A percentile compares a stretch with the other conserved stretches of the same genome.
These are phyloP conservation scores for Epistrophe grossulariae DNA, from an alignment of 2,888 invertebrate genomes.

Conservation along the genomic window DNA sequence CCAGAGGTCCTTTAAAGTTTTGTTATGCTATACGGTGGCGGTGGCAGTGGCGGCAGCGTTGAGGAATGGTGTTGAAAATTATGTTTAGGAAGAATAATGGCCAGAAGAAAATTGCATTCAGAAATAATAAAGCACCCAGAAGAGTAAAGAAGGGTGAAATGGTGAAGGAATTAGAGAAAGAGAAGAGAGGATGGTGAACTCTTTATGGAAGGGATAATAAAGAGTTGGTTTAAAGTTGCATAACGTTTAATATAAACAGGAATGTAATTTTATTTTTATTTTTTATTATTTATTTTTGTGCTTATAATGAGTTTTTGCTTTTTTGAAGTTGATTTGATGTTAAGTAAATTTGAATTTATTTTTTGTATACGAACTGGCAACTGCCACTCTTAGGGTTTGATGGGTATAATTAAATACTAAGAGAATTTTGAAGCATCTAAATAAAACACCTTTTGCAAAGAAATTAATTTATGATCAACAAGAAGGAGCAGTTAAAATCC, in stretches of 20 bases:
- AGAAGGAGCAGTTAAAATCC: background rate
- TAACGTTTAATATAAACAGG: slow-evolving; percentile 22
- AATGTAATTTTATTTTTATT: background rate
- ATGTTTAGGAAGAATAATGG: slow-evolving; percentile 27
- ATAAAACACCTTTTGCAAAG: background rate
- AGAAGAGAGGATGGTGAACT: background rate
- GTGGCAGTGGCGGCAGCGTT: background rate
- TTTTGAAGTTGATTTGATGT: background rate
- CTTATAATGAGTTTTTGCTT: slow-evolving; percentile 21
- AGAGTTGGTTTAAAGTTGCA: background rate
- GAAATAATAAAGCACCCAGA: background rate
- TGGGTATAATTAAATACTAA: slow-evolving; percentile 7
- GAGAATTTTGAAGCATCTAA: background rate
- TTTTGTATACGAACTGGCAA: background rate
- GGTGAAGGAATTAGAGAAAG: background rate
- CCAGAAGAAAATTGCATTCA: slow-evolving; percentile 36
- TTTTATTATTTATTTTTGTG: background rate
- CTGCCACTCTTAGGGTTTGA: slow-evolving; percentile 6
- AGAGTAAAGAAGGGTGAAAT: background rate
- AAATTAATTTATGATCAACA: background rate
- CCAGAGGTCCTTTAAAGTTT: slow-evolving; percentile 37
- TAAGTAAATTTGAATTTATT: slow-evolving; percentile 1
- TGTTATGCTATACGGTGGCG: background rate
- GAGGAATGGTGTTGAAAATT: slow-evolving; percentile 12
- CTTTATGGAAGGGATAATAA: slow-evolving; percentile 23